Base-by-base conservation (phyloP, 2,888 invertebrate genomes). In the Rambutsinella grinnellia region DNA sequence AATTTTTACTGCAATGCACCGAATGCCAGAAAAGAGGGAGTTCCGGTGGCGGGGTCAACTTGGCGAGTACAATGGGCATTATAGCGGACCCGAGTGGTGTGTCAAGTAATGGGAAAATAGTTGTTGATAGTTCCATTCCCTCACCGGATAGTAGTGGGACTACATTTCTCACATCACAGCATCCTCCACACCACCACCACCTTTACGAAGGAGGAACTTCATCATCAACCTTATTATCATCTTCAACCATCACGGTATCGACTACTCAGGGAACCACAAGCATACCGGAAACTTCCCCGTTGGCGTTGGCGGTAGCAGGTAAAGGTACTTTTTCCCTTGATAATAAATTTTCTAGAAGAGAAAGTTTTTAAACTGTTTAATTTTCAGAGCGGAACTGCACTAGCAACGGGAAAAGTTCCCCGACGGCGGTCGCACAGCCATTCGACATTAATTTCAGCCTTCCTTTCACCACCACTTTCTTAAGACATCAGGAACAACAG, bases 1-100 rank as follows among this genome's bases (percentile, higher is more conserved):
- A 95, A 85, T 97, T 97, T 89, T 92, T 97, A 76, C 92, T 97
- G 87, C 95, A 96, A 85, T 97, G 97, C 87, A 93, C 94, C 53
- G 96, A 96, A 87, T 97, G 97, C 87, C 94, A 94, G 86, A 91
- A 93, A 86, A 91, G 92, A 85, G 82, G 83, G 62, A 79, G 79
- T 69, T 76, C 81, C 51, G 76, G 70, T 26, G 81, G 75, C 58
- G 79, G 84, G 86, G 61, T 88, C 88, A 87, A 47, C 58, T 56
- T 56, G 17, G 46, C 19, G 2, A 13, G 44, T 8, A 56, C 3
- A 24, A 26, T 2, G 6, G 17, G 15, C 8, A 8, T 91, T 23
- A 46, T 19, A 23, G 54, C n/a, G 49, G 76, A 57, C 27, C n/a
- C n/a, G n/a, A 63, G 27, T 53, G 60, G n/a, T n/a, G n/a, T n/a